Evolutionary conservation across 92 coral and sea anemone species (phyloP).

Genomic region (Zoanthus sansibaricus): DNA sequence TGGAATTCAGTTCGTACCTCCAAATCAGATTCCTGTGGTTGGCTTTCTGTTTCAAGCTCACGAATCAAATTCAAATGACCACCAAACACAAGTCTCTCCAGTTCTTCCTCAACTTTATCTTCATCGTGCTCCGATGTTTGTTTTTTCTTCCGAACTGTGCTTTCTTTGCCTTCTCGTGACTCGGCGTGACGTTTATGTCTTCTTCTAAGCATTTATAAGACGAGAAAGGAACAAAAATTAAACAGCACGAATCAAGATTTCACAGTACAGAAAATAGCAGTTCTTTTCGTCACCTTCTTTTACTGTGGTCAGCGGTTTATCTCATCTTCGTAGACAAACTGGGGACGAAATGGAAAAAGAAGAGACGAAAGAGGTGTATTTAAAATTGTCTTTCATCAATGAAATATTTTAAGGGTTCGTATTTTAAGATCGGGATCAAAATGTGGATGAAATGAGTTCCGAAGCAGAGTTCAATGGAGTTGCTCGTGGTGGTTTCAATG

Average conservation of each 20-base stretch:
- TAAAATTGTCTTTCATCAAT: neutral
- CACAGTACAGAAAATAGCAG: no score
- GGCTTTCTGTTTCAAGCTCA: constrained; percentile 55
- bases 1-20: constrained; percentile 20
- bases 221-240: neutral
- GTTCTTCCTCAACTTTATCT: constrained; percentile 66
- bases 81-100: constrained; percentile 91
- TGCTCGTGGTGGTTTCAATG: neutral
- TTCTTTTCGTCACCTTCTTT: neutral
- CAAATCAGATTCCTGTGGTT: constrained; percentile 22
- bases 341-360: neutral
- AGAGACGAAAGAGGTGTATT: neutral
- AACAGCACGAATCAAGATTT: neutral
- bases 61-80: constrained; percentile 48
- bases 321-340: neutral
- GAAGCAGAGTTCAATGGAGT: neutral
- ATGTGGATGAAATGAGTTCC: neutral
- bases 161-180: constrained; percentile 41
- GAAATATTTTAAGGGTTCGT: neutral
- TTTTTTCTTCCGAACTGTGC: constrained; percentile 46
- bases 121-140: constrained; percentile 48
- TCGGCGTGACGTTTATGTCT: constrained; percentile 70
- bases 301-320: constrained; percentile 23
- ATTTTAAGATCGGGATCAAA: neutral
- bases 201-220: constrained; percentile 73